Base-by-base conservation (phyloP, 2,888 invertebrate genomes). In the Eulithis testata region DNA sequence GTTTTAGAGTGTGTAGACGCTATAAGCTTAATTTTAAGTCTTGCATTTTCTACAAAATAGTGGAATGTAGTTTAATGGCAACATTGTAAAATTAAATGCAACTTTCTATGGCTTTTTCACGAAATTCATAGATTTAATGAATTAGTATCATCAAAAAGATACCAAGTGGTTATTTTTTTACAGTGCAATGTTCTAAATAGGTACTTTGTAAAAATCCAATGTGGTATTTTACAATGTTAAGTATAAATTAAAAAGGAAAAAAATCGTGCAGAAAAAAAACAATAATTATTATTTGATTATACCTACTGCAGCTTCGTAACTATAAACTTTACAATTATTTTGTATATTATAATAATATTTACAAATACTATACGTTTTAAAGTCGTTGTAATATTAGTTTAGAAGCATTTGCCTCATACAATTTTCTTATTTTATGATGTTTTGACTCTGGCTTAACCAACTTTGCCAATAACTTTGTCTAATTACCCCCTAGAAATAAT, bases 321-420 rank as follows among this genome's bases (percentile, higher is more conserved):
- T 21, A 21, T 11, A 49, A 3, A 11, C 49, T 12, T 11, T 40
- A 37, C n/a, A 53, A 14, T 43, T 11, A 43, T n/a, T 54, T 21
- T 27, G n/a, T 40, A 21, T 21, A 1, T 9, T 40, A 40, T 40
- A 43, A 37, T 50, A 43, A 44, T 68, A 68, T 68, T 64, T 66
- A 69, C 69, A 69, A 53, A 47, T 55, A 56, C 8, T 4, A 21
- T 52, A 63, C 47, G 27, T 54, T 64, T 65, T 65, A 63, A 72
- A 65, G 47, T 73, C 73, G 73, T 73, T 73, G 72, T 72, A 61
- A 54, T 62, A 45, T 65, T 62, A 51, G 62, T 50, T 36, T 47
- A 47, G 49, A 61, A 54, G 44, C 57, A 53, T 5, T 62, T 58
- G 44, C 47, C 40, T 57, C 56, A 55, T 52, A 21, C 31, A 31